These are phyloP conservation scores for Amaurobius ferox DNA, from an alignment of 2,888 invertebrate genomes.

Conservation along the genomic window DNA sequence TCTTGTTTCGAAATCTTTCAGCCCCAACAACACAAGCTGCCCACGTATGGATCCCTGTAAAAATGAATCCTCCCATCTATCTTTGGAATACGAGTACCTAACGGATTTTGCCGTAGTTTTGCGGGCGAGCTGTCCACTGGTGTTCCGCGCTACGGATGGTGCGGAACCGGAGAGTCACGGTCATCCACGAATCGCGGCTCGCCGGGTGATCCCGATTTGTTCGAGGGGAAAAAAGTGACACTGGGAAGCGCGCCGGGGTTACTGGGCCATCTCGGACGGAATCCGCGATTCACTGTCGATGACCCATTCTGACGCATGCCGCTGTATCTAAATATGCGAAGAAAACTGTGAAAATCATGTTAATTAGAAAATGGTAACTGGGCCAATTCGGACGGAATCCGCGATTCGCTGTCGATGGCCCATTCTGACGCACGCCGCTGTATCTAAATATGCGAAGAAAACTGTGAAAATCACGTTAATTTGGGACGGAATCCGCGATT, in stretches of 20 bases:
- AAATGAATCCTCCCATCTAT: no score
- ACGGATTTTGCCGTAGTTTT: not conserved
- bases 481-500: not conserved
- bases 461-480: no score
- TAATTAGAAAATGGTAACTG: constrained; percentile 6
- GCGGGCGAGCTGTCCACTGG: not conserved
- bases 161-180: constrained; percentile 5
- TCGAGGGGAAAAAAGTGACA: not conserved
- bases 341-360: no score
- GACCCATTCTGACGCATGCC: not conserved
- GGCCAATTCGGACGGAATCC: not conserved
- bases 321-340: no score
- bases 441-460: no score
- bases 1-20: no score
- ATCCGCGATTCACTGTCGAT: not conserved
- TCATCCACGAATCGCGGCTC: not conserved
- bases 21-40: not conserved
- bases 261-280: not conserved
- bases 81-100: not conserved
- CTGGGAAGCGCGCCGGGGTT: not conserved
- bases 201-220: not conserved
- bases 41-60: not conserved
- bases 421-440: not conserved
- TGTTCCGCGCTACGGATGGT: not conserved
- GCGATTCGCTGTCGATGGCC: not conserved